phyloP scores from a whole-genome alignment of 2,888 invertebrate species.

The Ischnura elegans region DNA sequence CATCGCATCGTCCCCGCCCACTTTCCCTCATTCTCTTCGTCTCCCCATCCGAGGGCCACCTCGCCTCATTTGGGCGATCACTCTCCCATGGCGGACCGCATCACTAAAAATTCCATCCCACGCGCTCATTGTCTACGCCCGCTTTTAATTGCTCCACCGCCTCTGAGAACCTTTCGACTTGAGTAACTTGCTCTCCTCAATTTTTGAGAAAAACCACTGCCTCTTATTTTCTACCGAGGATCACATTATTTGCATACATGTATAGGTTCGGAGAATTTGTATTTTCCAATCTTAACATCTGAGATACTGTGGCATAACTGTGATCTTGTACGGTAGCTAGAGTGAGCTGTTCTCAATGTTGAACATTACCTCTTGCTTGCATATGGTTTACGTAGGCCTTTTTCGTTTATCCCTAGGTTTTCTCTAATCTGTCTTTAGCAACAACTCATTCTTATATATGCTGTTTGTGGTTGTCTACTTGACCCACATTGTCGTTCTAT shows the following conservation, averaged over 20 bases:
- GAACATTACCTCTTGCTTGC: too few species aligned
- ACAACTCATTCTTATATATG: too few species aligned
- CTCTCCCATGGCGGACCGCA: conserved; percentile 7
- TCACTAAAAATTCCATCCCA: neutral
- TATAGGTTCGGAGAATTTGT: too few species aligned
- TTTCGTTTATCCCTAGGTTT: too few species aligned
- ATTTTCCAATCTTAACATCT: too few species aligned
- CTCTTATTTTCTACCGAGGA: neutral
- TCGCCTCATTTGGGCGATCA: neutral
- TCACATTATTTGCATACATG: neutral
- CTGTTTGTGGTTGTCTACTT: too few species aligned
- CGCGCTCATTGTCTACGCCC: neutral
- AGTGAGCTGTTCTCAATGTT: too few species aligned
- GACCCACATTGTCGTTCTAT: too few species aligned
- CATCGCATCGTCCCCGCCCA: neutral
- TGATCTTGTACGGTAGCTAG: too few species aligned
- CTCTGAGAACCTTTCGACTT: neutral
- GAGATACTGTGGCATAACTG: too few species aligned
- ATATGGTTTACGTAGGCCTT: too few species aligned
- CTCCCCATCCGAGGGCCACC: neutral
- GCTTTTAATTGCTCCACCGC: neutral
- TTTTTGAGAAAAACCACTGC: neutral
- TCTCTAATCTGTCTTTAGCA: too few species aligned
- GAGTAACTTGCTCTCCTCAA: neutral
- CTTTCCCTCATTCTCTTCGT: neutral